phyloP scores from a whole-genome alignment of 2,113 vertebrate genomes.

The Peromyscus leucopus region DNA sequence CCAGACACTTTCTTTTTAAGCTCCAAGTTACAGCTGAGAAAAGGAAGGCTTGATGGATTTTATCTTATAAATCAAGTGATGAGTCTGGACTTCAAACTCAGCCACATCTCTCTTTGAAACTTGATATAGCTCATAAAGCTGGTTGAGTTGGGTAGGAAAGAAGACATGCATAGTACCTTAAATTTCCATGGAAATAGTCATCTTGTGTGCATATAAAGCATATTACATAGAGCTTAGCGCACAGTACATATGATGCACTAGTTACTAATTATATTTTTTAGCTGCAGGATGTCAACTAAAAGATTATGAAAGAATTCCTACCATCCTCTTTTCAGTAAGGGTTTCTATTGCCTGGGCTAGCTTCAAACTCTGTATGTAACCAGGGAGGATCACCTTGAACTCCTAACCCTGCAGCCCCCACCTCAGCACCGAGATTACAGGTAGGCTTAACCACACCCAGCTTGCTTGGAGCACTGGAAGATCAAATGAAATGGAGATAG shows the following conservation, averaged over 20 bases:
- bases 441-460: not conserved
- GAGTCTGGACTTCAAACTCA: slow-evolving; percentile 9
- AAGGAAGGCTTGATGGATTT: not conserved
- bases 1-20: not conserved
- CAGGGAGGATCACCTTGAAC: not conserved
- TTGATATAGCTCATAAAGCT: not conserved
- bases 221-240: not conserved
- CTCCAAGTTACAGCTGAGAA: not conserved
- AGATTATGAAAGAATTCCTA: not conserved
- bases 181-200: not conserved
- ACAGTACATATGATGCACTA: not conserved
- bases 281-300: not conserved
- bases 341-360: not conserved
- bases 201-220: not conserved
- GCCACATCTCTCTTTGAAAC: not conserved
- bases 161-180: not conserved
- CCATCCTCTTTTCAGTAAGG: not conserved
- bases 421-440: not conserved
- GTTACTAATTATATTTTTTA: not conserved
- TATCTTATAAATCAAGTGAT: not conserved
- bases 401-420: no score
- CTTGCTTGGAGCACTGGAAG: not conserved
- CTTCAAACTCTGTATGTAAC: not conserved
- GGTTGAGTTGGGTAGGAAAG: not conserved
- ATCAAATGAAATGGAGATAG: not conserved